Evolutionary conservation across 2,888 invertebrate species (phyloP), one percentile per base, ranked within the genome.

Genomic region (Caenorhabditis sp.): DNA sequence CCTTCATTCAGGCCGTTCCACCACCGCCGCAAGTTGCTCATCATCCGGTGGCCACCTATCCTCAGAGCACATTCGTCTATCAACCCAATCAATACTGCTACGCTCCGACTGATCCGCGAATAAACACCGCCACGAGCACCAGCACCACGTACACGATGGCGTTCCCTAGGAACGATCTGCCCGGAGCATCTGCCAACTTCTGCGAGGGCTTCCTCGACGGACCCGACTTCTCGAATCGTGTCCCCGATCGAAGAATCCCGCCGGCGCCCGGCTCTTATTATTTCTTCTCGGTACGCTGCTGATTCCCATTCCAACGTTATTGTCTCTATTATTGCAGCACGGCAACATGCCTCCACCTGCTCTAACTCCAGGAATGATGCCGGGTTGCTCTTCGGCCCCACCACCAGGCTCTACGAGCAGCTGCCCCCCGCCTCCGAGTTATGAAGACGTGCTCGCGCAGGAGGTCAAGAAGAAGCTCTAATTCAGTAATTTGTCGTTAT

Each of bases 191-290:
- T 11, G 53, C 53, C 3, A 71, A 71, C 41, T 71, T 59, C 32
- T 53, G 46, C 26, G 75, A 70, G 7, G 66, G 70, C 2, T 50
- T 76, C n/a, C 56, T 76, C 9, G 75, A 76, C 24, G 75, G 75
- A 1, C 75, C 75, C 9, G 75, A 76, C n/a, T 76, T 63, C 48
- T 52, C 55, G 13, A 76, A 76, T 20, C 50, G 55, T 8, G 63
- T 76, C 15, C 75, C 43, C 17, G 75, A 76, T 43, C 43, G 59
- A 2, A 53, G 39, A n/a, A 70, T 76, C n/a, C 75, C 75, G 15
- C 68, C 68, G 13, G 70, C 70, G 13, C 75, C 75, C 4, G 75
- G 75, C 37, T 58, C 50, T 0, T 70, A 30, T 24, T 56, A 55
- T 8, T 58, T 76, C 43, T 48, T 45, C 20, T 50, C 61, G 62